phyloP scores from a whole-genome alignment of 2,113 vertebrate genomes.

The Penelope pileata region DNA sequence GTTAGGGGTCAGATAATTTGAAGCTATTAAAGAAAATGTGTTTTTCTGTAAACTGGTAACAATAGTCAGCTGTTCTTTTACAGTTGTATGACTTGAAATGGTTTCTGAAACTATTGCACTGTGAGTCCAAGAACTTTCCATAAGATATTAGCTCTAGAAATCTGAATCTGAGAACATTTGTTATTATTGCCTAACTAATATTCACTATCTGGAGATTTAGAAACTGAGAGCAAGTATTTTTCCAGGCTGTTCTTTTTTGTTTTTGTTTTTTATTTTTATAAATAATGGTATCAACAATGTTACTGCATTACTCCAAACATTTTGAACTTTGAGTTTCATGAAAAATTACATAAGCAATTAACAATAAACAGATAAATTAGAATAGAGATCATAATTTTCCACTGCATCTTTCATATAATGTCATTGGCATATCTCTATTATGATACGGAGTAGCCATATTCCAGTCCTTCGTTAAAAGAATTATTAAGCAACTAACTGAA shows the following conservation, averaged over 20 bases:
- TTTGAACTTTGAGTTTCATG: neutral
- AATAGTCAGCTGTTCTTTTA: neutral
- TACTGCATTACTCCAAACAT: neutral
- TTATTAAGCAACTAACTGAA: neutral
- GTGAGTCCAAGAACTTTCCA: neutral
- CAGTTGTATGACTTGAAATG: neutral
- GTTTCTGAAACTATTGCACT: neutral
- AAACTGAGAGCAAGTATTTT: neutral
- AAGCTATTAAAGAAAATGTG: neutral
- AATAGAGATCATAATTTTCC: neutral
- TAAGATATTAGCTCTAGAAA: neutral
- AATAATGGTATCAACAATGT: neutral
- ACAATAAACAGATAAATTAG: neutral
- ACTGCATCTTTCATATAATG: neutral
- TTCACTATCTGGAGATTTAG: neutral
- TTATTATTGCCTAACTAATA: neutral
- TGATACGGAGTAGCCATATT: neutral
- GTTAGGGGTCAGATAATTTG: slow-evolving; percentile 23
- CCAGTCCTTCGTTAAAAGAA: neutral
- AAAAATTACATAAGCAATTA: neutral
- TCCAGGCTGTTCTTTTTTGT: neutral
- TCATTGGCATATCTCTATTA: neutral
- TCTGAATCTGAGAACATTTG: neutral
- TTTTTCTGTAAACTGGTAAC: neutral
- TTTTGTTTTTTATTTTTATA: neutral